These are phyloP conservation scores for Ceriagrion tenellum DNA, from an alignment of 2,888 invertebrate species.

Conservation along the genomic window DNA sequence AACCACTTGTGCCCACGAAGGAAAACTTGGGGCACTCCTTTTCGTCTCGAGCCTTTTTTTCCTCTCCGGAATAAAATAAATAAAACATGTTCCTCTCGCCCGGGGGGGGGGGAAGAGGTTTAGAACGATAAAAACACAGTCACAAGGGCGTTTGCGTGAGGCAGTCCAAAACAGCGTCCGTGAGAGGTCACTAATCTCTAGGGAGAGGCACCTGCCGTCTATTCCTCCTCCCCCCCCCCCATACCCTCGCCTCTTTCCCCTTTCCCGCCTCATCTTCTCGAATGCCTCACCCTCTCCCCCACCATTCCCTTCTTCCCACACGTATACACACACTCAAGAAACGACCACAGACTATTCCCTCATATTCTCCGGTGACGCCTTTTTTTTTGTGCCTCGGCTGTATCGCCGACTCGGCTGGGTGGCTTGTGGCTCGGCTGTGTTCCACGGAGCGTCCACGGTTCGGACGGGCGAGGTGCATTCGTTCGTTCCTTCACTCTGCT, in stretches of 20 bases:
- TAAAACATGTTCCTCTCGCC: background rate
- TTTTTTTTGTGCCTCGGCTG: background rate
- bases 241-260: background rate
- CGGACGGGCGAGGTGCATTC: background rate
- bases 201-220: background rate
- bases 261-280: too few relatives aligned
- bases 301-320: background rate
- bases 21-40: background rate
- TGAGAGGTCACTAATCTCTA: slow-evolving; percentile 12
- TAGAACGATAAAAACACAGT: background rate
- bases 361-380: background rate
- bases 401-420: background rate
- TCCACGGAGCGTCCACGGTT: background rate
- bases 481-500: background rate
- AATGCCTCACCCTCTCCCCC: too few relatives aligned
- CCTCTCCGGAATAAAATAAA: background rate
- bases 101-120: background rate
- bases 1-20: background rate
- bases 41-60: background rate
- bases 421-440: background rate
- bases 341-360: background rate
- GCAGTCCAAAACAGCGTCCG: background rate
- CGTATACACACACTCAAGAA: background rate
- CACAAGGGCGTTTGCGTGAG: slow-evolving; percentile 17
- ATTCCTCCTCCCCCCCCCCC: background rate